Base-by-base conservation (phyloP, 2,888 invertebrate species). In the Malthinus seriepunctatus region DNA sequence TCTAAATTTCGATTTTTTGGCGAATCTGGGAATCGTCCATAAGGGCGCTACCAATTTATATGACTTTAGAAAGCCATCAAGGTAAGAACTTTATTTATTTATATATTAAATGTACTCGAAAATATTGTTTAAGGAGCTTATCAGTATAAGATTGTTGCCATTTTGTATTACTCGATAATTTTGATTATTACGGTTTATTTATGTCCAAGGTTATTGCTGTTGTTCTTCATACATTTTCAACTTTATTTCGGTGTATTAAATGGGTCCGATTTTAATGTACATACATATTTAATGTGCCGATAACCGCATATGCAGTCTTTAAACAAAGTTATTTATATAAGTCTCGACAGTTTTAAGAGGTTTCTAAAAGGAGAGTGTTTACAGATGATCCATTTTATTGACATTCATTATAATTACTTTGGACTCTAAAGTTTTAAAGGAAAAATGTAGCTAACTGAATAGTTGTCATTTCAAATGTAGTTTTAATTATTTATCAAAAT, bases 41-140 rank as follows among this genome's bases (percentile, higher is more conserved):
- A 84, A 86, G 90, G 90, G 90, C 89, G 90, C 86, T 88, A 90
- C 86, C 87, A 86, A 91, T 90, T 93, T 93, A 93, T 93, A 93
- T 93, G 93, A 93, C 92, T 93, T 93, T 92, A 92, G 91, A 88
- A 91, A 90, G 88, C 88, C 88, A 86, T 86, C 89, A 86, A 90
- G 92, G 93, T 93, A 79, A 88, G 88, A 14, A 23, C 42, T 69
- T 53, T 45, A 61, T 47, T 63, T 51, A 42, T 44, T 56, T 15
- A n/a, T n/a, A n/a, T n/a, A n/a, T 15, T 23, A 2, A 9, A 1
- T 35, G 14, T 15, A n/a, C 8, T 33, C 9, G 23, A 23, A 5
- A 34, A 3, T 31, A 9, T n/a, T 15, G 50, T 47, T 4, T 6
- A 54, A 14, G 12, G n/a, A 32, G 14, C 6, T 15, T 51, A 51